Evolutionary conservation across 2,888 invertebrate species (phyloP).

Genomic region (Scaptomyza polygonia): DNA sequence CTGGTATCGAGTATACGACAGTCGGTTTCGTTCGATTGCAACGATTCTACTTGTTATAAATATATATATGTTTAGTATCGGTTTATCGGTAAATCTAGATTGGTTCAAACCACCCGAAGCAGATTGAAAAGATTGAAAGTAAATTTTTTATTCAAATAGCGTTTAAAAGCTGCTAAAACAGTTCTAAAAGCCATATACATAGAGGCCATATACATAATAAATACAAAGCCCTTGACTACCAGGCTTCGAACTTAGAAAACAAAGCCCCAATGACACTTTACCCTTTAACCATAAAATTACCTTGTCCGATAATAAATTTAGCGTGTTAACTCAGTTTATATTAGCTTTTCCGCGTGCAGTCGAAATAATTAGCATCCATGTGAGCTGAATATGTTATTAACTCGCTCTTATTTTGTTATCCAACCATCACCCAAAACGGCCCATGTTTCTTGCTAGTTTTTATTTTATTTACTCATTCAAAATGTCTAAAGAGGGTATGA

Average conservation of each 20-base stretch:
- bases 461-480: not conserved
- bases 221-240: not conserved
- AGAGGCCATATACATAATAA: conserved; percentile 24
- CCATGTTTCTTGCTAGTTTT: not conserved
- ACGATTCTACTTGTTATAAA: no score
- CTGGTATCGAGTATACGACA: no score
- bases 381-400: conserved; percentile 43
- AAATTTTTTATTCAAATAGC: no score
- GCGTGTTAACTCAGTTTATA: conserved; percentile 60
- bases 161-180: conserved; percentile 3
- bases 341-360: conserved; percentile 38
- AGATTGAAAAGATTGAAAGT: no score
- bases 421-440: not conserved
- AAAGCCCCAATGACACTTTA: conserved; percentile 48
- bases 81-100: not conserved
- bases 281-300: conserved; percentile 46
- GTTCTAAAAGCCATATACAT: conserved; percentile 20
- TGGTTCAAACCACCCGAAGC: not conserved
- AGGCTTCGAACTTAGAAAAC: not conserved
- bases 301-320: conserved; percentile 66
- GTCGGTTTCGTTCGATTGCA: no score
- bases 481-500: not conserved
- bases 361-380: conserved; percentile 62
- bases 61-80: not conserved
- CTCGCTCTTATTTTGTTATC: not conserved